Evolutionary conservation across 2,113 vertebrate species (phyloP).

Genomic region (Narcine bancroftii): DNA sequence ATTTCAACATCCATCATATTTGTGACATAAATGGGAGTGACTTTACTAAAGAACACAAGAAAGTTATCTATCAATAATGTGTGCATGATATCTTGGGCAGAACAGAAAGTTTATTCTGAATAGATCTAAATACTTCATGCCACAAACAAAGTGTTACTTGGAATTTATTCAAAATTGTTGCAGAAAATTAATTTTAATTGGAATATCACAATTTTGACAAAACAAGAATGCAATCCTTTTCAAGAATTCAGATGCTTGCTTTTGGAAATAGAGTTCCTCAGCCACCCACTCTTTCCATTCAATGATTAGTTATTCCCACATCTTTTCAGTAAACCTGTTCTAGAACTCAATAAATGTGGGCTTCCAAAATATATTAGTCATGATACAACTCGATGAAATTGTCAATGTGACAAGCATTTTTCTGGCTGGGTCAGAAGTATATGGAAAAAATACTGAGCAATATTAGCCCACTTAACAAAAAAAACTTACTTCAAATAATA

Average conservation of each 20-base stretch:
- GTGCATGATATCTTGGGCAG: background rate
- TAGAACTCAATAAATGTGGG: background rate
- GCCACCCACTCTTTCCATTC: background rate
- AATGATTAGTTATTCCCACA: background rate
- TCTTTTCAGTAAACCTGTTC: background rate
- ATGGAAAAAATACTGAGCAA: background rate
- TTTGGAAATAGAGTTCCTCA: background rate
- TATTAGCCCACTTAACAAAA: background rate
- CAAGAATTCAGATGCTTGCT: background rate
- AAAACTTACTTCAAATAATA: no score
- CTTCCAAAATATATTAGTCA: background rate
- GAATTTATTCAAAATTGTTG: background rate
- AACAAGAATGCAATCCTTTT: background rate
- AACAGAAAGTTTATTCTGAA: background rate
- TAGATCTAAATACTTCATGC: background rate
- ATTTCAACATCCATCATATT: background rate
- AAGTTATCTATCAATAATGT: background rate
- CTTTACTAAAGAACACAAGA: background rate
- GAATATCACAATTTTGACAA: slow-evolving; percentile 3
- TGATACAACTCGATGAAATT: background rate
- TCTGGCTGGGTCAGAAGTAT: background rate
- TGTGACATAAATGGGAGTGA: background rate
- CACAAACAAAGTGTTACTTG: background rate
- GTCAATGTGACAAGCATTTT: background rate
- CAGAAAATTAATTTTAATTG: background rate